phyloP scores from a whole-genome alignment of 1,140 invertebrate genomes.

The Dendrolimus kikuchii region DNA sequence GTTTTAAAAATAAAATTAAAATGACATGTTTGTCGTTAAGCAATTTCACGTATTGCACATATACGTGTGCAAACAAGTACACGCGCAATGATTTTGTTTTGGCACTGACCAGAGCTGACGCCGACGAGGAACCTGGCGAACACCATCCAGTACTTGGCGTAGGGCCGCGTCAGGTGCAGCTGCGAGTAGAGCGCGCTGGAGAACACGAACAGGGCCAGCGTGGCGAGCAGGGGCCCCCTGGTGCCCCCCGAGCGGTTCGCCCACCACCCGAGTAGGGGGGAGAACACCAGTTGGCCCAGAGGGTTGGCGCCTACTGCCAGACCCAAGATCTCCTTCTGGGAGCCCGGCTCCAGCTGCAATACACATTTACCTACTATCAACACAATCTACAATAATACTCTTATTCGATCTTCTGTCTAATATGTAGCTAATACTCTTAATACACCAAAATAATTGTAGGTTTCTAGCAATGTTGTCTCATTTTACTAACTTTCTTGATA shows the following conservation, averaged over 20 bases:
- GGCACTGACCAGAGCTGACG: constrained; percentile 83
- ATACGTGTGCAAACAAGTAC: neutral
- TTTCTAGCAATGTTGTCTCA: no score
- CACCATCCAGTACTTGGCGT: constrained; percentile 82
- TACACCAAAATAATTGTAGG: no score
- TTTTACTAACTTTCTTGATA: no score
- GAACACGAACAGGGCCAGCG: constrained; percentile 81
- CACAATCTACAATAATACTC: no score
- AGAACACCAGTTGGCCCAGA: constrained; percentile 90
- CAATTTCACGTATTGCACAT: constrained; percentile 6
- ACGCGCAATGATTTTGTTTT: neutral
- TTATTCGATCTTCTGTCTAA: no score
- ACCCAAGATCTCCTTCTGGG: constrained; percentile 88
- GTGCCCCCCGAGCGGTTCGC: constrained; percentile 82
- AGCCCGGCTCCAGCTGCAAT: constrained; percentile 81
- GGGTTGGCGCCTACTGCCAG: constrained; percentile 91
- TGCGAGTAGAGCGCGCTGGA: constrained; percentile 88
- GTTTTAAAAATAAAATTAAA: no score
- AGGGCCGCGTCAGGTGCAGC: constrained; percentile 76
- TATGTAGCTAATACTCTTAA: no score
- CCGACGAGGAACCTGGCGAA: constrained; percentile 86
- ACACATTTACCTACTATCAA: neutral
- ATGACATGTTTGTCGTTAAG: no score
- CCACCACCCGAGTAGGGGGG: constrained; percentile 90
- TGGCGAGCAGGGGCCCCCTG: constrained; percentile 80